Base-by-base conservation (phyloP, 2,113 vertebrate species). In the Sylvilagus bachmani region DNA sequence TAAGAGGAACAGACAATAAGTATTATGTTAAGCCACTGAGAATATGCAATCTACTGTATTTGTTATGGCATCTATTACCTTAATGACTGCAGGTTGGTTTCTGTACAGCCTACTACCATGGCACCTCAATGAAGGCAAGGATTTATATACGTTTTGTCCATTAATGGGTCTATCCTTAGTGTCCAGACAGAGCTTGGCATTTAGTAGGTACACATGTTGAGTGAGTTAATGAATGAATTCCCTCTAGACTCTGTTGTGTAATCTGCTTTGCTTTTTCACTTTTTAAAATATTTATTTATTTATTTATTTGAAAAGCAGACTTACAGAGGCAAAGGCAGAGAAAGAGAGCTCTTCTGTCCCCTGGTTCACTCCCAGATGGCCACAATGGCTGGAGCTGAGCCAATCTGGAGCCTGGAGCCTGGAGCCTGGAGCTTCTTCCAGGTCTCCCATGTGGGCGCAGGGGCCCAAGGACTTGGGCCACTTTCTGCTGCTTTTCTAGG, bases 151-250 rank as follows among this genome's bases (percentile, higher is more conserved):
- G 51, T 31, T 91, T 49, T 69, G 29, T 69, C 69, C 83, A 51
- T 61, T 74, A 25, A 12, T n/a, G 64, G 74, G 49, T 49, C 69
- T 51, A 13, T 66, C 5, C 49, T 86, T 31, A 16, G 12, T 77
- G 44, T 10, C 61, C 51, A 75, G 24, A 80, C 9, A 77, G 33
- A 24, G 49, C 22, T 77, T 82, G 61, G 19, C 75, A 62, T 31
- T 31, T 31, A 75, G 19, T 33, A 64, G 44, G 21, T n/a, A 75
- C 36, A 74, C 75, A 91, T 69, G 6, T 78, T 78, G 44, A 86
- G 44, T 75, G 25, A 27, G 38, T 74, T 36, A 91, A 58, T 82
- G 29, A 83, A 29, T 87, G 61, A 91, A 69, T 91, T 69, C 58
- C 36, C 13, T 91, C 11, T 53, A 38, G 24, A 27, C 24, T 71